Base-by-base conservation (phyloP, 2,797 vertebrate genomes). In the Myiothlypis chrysogaster region DNA sequence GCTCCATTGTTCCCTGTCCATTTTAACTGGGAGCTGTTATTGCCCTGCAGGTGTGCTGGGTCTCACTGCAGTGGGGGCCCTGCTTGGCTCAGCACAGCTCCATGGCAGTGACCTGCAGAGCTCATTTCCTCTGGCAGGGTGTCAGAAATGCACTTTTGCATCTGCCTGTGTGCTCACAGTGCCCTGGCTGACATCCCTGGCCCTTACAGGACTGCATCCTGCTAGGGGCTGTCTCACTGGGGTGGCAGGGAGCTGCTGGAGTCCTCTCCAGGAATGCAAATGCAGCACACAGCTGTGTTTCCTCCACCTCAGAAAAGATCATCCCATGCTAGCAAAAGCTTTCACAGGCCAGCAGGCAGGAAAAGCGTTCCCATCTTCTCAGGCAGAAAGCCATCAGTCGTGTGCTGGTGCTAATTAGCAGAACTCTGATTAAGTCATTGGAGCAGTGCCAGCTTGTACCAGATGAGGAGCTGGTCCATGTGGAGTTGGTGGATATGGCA, bases 311-410 rank as follows among this genome's bases (percentile, higher is more conserved):
- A 73, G 72, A 49, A 87, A 63, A 86, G 83, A 91, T 65, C 83
- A 78, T 82, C 59, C 70, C 53, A 17, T 76, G 85, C 83, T 91
- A 94, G 70, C 89, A 95, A 83, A 85, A 95, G 87, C 91, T 93
- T 94, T 96, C 78, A 80, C 57, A 63, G 82, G 89, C 93, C 92
- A 94, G 89, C 79, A 94, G 92, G 82, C 90, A 89, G 89, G 89
- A 83, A 94, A 92, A 91, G 68, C 3, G 22, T 61, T 91, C 64
- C 3, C 61, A 23, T 92, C 70, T 79, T 82, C 76, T 91, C 88
- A 69, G 93, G 92, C 92, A 87, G 93, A 94, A 92, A 94, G 65
- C 79, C 87, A 59, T 92, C 82, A 78, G 61, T 86, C 0, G 2
- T 89, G 72, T 89, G 87, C 93, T 87, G 69, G n/a, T 87, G 82